Conservation (phyloP, 2,113 vertebrate species). For the Anas platyrhynchos region DNA sequence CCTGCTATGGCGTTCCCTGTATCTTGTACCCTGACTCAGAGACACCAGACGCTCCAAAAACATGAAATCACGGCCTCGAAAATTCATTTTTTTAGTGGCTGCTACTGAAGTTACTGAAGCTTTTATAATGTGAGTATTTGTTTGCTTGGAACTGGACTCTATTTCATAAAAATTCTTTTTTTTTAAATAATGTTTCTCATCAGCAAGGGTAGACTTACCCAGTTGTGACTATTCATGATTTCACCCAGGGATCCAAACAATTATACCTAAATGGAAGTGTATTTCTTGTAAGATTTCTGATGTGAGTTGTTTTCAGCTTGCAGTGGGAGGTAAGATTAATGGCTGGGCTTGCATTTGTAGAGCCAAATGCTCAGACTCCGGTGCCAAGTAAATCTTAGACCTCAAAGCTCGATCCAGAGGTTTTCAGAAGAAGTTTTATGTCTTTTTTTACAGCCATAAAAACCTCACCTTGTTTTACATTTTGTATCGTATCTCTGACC, state of each 20-base stretch:
- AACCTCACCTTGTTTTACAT: accelerated
- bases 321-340: background rate
- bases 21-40: accelerated
- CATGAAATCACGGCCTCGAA: background rate
- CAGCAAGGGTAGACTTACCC: background rate
- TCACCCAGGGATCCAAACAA: background rate
- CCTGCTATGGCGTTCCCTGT: background rate
- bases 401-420: background rate
- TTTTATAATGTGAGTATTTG: accelerated
- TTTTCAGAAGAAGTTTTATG: background rate
- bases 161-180: background rate
- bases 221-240: accelerated
- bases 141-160: background rate
- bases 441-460: too few relatives aligned
- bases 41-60: background rate
- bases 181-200: too few relatives aligned
- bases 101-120: background rate
- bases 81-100: accelerated
- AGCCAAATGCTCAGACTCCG: background rate
- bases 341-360: background rate
- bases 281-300: accelerated
- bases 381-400: background rate
- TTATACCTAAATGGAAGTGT: accelerated
- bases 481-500: background rate
- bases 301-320: too few relatives aligned